phyloP scores from a whole-genome alignment of 2,888 invertebrate genomes.

The Dryocosmus kuriphilus region DNA sequence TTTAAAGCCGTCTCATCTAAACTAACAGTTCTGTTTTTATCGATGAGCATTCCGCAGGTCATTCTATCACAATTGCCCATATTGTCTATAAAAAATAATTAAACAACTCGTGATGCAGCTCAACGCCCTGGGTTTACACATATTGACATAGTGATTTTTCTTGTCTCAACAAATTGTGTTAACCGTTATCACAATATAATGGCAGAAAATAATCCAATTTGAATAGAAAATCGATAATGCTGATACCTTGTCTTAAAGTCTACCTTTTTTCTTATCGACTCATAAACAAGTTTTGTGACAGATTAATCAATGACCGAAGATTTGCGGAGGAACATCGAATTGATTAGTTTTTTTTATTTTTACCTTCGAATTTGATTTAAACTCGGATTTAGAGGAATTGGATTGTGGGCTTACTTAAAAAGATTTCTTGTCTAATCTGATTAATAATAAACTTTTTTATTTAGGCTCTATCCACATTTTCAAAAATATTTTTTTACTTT shows the following conservation, averaged over 20 bases:
- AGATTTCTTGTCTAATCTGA: background rate
- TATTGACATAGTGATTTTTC: background rate
- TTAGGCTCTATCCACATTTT: background rate
- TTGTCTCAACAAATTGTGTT: background rate
- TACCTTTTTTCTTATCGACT: background rate
- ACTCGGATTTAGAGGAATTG: background rate
- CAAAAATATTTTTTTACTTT: background rate
- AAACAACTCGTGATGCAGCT: conserved; percentile 1
- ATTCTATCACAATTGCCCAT: conserved; percentile 13
- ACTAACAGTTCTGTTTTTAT: conserved; percentile 16
- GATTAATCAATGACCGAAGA: background rate
- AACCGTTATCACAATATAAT: background rate
- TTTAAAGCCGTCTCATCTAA: background rate
- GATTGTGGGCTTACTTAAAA: no score
- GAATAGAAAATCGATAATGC: background rate
- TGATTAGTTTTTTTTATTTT: background rate
- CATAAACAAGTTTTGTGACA: background rate
- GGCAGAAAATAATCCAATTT: background rate
- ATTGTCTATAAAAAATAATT: background rate
- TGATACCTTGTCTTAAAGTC: background rate
- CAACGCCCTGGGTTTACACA: background rate
- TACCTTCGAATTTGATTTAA: background rate
- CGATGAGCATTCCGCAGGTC: background rate
- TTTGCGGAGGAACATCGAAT: background rate
- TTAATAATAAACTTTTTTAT: background rate